These are phyloP conservation scores for Diarsia dahlii DNA, from an alignment of 2,888 invertebrate genomes.

Conservation along the genomic window DNA sequence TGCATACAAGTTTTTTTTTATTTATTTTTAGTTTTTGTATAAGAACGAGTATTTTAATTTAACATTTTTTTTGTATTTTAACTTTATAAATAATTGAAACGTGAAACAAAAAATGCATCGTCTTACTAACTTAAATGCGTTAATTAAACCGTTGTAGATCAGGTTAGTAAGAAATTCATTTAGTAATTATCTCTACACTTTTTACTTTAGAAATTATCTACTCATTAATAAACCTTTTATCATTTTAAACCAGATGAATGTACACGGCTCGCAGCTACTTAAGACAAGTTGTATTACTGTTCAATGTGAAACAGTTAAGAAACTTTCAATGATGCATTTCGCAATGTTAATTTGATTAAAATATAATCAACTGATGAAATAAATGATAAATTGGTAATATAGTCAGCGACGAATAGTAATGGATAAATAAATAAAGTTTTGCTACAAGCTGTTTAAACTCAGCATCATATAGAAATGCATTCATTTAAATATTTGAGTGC, in stretches of 20 bases:
- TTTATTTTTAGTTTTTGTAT: slow-evolving; percentile 30
- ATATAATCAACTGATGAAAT: slow-evolving; percentile 54
- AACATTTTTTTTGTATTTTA: slow-evolving; percentile 28
- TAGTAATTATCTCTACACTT: slow-evolving; percentile 44
- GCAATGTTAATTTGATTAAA: slow-evolving; percentile 49
- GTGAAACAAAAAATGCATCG: slow-evolving; percentile 41
- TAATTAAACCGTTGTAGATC: slow-evolving; percentile 38
- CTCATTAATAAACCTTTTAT: slow-evolving; percentile 38
- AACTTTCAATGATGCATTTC: slow-evolving; percentile 33
- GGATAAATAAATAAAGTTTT: slow-evolving; percentile 46
- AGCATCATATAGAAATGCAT: slow-evolving; percentile 51
- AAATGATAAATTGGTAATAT: slow-evolving; percentile 52
- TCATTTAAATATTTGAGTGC: slow-evolving; percentile 57
- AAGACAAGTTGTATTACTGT: slow-evolving; percentile 22
- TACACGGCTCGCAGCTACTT: slow-evolving; percentile 29
- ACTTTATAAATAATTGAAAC: slow-evolving; percentile 45
- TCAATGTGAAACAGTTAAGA: slow-evolving; percentile 32
- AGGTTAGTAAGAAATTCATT: slow-evolving; percentile 28
- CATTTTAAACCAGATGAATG: slow-evolving; percentile 33
- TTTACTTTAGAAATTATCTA: slow-evolving; percentile 37
- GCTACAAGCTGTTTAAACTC: slow-evolving; percentile 46
- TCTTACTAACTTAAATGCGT: slow-evolving; percentile 30
- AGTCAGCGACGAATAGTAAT: slow-evolving; percentile 21
- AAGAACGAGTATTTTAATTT: slow-evolving; percentile 13
- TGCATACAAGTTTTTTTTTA: slow-evolving; percentile 28